Base-by-base conservation (phyloP, 2,888 invertebrate species). In the Drosophila lacicola region DNA sequence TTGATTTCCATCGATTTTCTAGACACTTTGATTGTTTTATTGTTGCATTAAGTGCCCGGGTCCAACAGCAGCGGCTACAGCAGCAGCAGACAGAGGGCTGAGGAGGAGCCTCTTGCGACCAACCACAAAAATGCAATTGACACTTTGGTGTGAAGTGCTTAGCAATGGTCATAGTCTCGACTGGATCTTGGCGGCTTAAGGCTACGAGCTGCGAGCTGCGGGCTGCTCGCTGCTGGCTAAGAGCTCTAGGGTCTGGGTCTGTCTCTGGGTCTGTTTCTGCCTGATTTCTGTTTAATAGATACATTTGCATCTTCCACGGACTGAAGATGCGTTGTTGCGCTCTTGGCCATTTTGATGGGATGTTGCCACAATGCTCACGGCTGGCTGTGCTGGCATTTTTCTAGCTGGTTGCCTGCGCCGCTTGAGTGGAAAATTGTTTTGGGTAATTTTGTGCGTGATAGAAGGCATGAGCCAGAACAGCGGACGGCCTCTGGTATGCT, bases 1-100 rank as follows among this genome's bases (percentile, higher is more conserved):
- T 86, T 87, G 82, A 82, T 84, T 89, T 89, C 87, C 89, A 85
- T 86, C 85, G 85, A 86, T 86, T 86, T 89, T 86, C 85, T 89
- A 88, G 85, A 87, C 85, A 89, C 85, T 84, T 83, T 86, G 85
- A 86, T 86, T 86, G 85, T 86, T 86, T 86, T 86, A 86, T 86
- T 86, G 85, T 86, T 86, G 89, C 88, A 86, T 89, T 86, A 86
- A 86, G 85, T 86, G 88, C 70, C 74, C 70, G 70, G 66, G 46
- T 56, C 58, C 55, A 51, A 42, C 36, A 53, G 51, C 47, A 41
- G 29, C 29, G 29, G 29, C 29, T 29, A 8, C 29, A 29, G 8
- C 45, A 47, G 25, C 47, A 55, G 19, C 34, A 46, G 61, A 19
- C 19, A 51, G 45, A 6, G n/a, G 11, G 37, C 42, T 17, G 42